Base-by-base conservation (phyloP, 2,888 invertebrate species). In the Apodemia duryi region DNA sequence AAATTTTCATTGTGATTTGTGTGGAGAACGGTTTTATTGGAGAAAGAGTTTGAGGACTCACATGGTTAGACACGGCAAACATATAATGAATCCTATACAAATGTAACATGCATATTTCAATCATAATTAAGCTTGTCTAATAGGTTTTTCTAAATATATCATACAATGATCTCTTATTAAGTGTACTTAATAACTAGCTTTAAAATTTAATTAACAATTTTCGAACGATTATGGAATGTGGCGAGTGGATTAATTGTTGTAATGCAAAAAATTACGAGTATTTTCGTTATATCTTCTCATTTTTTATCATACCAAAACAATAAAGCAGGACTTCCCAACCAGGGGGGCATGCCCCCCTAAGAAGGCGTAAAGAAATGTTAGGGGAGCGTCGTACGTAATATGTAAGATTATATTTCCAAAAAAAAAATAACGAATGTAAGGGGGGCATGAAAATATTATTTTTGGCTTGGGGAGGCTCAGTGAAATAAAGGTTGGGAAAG, bases 41-140 rank as follows among this genome's bases (percentile, higher is more conserved):
- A 88, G 93, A 65, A 94, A 94, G 65, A 93, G 94, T 72, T 79
- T 95, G 43, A 90, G 92, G 21, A 92, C 92, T 0, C 95, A 95
- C 71, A 88, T 93, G 77, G 87, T 82, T 41, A 82, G 86, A 69
- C 91, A 91, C 75, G 82, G 71, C 69, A 89, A 84, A 63, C 80
- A 80, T 63, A 65, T 51, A 51, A 51, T 77, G 2, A 75, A 77
- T 67, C 66, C 78, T 32, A 65, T 78, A 51, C 76, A 76, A 62
- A 70, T 77, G n/a, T 65, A 51, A 61, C 46, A 62, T 28, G 43
- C 41, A 61, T 61, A 6, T 38, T 38, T 21, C 13, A 13, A 2
- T n/a, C 6, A 49, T 6, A 49, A 49, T 49, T 49, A 49, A 21
- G 49, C 49, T 49, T n/a, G n/a, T n/a, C 6, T 6, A n/a, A 49